Conservation (phyloP, 1,140 invertebrate genomes). For the Wiebesia pumilae region DNA sequence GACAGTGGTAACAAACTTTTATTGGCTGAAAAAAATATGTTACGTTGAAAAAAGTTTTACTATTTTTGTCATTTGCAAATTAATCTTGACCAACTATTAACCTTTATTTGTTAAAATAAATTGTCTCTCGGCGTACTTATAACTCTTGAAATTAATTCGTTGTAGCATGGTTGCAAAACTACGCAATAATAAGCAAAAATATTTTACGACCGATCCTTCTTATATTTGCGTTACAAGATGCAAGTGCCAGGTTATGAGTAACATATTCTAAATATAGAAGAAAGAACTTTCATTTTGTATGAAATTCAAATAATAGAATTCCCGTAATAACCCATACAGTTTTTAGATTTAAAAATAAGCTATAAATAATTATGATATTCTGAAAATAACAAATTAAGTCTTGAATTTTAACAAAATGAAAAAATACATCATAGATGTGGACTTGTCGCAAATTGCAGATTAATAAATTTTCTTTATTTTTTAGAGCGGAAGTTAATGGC, state of each 20-base stretch:
- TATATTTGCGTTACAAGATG: neutral
- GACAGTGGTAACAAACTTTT: neutral
- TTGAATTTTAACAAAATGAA: neutral
- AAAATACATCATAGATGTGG: neutral
- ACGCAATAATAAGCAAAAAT: neutral
- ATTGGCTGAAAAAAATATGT: neutral
- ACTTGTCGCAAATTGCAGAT: neutral
- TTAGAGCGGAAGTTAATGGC: conserved; percentile 69
- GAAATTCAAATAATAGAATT: conserved; percentile 6
- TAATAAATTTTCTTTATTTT: conserved; percentile 56
- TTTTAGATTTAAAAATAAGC: neutral
- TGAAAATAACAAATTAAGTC: neutral
- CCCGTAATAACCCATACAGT: neutral
- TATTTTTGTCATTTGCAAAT: conserved; percentile 16
- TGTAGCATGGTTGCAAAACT: neutral
- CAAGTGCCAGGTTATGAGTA: neutral
- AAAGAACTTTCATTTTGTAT: conserved; percentile 1
- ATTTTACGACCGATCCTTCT: neutral
- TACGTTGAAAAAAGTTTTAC: neutral
- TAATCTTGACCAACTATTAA: conserved; percentile 12
- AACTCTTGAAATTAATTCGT: conserved; percentile 10
- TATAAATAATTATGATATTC: neutral
- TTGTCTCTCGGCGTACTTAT: conserved; percentile 6
- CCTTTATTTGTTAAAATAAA: conserved; percentile 15
- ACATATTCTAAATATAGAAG: conserved; percentile 20